A percentile compares a stretch with the other conserved stretches of the same genome.
Evolutionary conservation across 2,797 vertebrate genomes (phyloP).

Genomic region (Tadarida brasiliensis): DNA sequence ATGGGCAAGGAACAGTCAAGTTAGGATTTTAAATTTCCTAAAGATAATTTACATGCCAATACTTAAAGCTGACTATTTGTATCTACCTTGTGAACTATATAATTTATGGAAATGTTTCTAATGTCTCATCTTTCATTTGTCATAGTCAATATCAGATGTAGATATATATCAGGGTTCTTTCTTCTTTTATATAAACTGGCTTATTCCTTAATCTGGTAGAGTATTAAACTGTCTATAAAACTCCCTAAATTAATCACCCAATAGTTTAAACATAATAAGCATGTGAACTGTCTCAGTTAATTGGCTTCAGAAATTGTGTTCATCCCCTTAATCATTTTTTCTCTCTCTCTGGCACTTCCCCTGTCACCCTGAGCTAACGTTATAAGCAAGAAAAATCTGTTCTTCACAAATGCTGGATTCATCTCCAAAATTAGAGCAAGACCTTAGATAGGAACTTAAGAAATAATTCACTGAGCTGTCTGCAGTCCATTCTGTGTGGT

Average conservation of each 20-base stretch:
- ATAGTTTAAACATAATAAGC: conserved; percentile 77
- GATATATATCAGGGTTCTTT: conserved; percentile 33
- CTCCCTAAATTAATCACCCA: conserved; percentile 78
- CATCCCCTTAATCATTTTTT: conserved; percentile 67
- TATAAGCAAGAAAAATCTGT: conserved; percentile 53
- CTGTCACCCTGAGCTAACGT: neutral
- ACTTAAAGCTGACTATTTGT: conserved; percentile 19
- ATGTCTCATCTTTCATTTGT: conserved; percentile 53
- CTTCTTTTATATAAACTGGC: conserved; percentile 66
- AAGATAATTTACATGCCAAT: neutral
- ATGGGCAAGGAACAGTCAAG: neutral
- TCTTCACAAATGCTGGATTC: conserved; percentile 15
- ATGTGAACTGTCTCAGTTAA: conserved; percentile 73
- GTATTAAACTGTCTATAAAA: conserved; percentile 79
- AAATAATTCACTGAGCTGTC: neutral
- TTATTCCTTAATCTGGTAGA: conserved; percentile 62
- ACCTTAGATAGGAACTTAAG: conserved; percentile 32
- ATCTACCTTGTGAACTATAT: conserved; percentile 25
- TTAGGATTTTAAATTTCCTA: conserved; percentile 44
- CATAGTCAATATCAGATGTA: conserved; percentile 25
- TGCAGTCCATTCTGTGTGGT: too few species aligned
- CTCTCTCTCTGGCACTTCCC: neutral
- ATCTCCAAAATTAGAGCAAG: conserved; percentile 31
- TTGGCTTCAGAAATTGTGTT: conserved; percentile 71
- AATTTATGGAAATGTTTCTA: conserved; percentile 54